Base-by-base conservation (phyloP, 2,797 vertebrate species). In the Urosaurus nigricauda region DNA sequence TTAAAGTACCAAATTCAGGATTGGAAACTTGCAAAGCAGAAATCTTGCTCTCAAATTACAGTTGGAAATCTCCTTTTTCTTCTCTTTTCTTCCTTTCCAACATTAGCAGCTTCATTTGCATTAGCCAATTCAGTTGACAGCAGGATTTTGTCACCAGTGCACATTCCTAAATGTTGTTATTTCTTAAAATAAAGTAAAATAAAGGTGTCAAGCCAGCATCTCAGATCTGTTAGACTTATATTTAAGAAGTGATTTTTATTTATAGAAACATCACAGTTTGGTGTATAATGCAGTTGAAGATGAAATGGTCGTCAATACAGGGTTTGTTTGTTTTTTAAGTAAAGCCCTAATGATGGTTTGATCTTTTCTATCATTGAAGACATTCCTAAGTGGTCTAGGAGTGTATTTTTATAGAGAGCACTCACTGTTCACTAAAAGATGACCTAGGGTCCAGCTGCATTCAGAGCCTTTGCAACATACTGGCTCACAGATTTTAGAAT, bases 1-100 rank as follows among this genome's bases (percentile, higher is more conserved):
- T 95, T 94, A 95, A 95, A 93, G 93, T 93, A 83, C 84, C 84
- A 94, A 92, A 93, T 94, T 92, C 86, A 65, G 86, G 87, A 85
- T 51, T 88, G 91, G 56, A 56, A 68, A 78, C 16, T 89, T 92
- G 92, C 78, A 93, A 91, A 90, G 88, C 51, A 92, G 37, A 77
- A 90, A 79, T 92, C 93, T 90, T 92, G 82, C 90, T 93, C 94
- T 95, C 47, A 87, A 90, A 93, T 94, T 91, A 92, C 65, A 88
- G 35, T 86, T 93, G 89, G 86, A 93, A 92, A 93, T 84, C 75
- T 26, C 3, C 35, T 26, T 35, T 75, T 75, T 83, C 32, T 70
- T 47, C 35, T 43, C n/a, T 16, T 85, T 93, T 86, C 79, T 79
- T 88, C 85, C 74, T 89, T 87, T 75, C 73, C 35, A 75, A n/a